Base-by-base conservation (phyloP, 2,888 invertebrate species). In the Rhamphomyia laevipes region DNA sequence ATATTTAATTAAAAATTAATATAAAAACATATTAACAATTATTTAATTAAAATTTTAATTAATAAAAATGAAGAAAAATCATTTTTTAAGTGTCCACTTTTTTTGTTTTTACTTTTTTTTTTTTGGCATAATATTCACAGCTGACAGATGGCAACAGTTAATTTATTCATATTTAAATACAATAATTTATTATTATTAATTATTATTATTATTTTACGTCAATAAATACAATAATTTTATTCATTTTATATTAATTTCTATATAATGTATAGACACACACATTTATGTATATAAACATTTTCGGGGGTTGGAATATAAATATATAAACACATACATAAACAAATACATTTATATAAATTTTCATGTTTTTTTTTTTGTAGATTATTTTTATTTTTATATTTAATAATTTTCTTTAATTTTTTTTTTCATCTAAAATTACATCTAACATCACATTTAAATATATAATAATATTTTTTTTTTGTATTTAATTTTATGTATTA, bases 361-460 rank as follows among this genome's bases (percentile, higher is more conserved):
- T n/a, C n/a, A n/a, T n/a, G n/a, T 27, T 2, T 6, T 27, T 6
- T 27, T 27, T 18, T 40, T 18, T 40, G 11, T 40, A 5, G 12
- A 7, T 27, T n/a, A n/a, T 41, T 42, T 42, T 23, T 27, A n/a
- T 42, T 23, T 5, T 10, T 27, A n/a, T 42, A n/a, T 5, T 10
- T 27, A n/a, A n/a, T 3, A 15, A n/a, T 42, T 27, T 27, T n/a
- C 27, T 2, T 23, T 9, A n/a, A 9, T 9, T 21, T 41, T 42
- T 42, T 9, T 21, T 41, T 42, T 42, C 11, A 42, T 42, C 16
- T 23, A 40, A 38, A 38, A 21, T 53, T 54, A 54, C 50, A 52
- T 51, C 54, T 55, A 56, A 56, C 56, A 56, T 56, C 53, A 53
- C 56, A 55, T 55, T 55, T 52, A 55, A 35, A 27, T 27, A 42